Evolutionary conservation across 2,113 vertebrate species (phyloP).

Genomic region (Burhinus oedicnemus): DNA sequence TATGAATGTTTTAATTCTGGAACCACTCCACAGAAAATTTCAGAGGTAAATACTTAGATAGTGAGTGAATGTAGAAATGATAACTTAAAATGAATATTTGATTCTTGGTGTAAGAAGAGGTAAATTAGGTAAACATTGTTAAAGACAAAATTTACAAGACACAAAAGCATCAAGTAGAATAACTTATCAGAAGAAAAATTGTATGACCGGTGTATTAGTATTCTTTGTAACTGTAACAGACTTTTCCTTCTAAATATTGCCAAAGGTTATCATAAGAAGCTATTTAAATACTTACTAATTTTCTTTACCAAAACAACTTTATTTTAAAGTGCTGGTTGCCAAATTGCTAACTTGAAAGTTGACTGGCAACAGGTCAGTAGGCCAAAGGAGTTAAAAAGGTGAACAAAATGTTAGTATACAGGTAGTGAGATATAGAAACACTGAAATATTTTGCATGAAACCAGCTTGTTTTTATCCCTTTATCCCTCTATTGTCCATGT

Average conservation of each 20-base stretch:
- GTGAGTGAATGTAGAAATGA: neutral
- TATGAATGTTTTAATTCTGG: neutral
- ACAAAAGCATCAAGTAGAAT: neutral
- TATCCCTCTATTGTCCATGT: neutral
- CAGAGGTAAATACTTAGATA: neutral
- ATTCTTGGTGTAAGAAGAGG: neutral
- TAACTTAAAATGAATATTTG: neutral
- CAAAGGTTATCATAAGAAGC: neutral
- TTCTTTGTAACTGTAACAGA: neutral
- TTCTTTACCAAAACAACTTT: neutral
- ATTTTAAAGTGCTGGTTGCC: neutral
- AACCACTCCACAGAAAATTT: neutral
- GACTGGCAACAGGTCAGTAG: neutral
- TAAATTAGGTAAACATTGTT: neutral
- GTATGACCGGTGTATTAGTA: neutral
- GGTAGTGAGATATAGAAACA: neutral
- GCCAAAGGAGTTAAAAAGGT: neutral
- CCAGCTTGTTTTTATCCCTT: neutral
- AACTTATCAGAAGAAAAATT: neutral
- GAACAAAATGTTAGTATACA: neutral
- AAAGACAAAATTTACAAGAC: neutral
- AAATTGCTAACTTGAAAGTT: neutral
- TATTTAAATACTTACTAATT: neutral
- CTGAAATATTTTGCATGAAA: neutral
- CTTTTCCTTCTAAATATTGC: neutral